Evolutionary conservation across 1,140 invertebrate genomes (phyloP).

Genomic region (Mizuhopecten yessoensis): DNA sequence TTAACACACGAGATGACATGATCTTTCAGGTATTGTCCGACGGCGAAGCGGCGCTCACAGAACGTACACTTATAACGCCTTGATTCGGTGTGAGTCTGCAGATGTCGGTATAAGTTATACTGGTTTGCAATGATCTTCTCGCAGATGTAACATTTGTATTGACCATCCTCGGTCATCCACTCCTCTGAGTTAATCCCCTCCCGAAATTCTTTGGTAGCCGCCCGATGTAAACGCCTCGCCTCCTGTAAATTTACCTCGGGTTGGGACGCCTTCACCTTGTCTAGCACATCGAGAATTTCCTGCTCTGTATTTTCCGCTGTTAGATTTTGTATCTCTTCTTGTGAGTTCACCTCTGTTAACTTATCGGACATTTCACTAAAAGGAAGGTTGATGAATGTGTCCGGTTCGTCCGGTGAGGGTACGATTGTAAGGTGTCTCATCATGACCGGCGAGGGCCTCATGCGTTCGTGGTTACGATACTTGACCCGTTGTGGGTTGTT

Average conservation of each 20-base stretch:
- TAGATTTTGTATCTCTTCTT: neutral
- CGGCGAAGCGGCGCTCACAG: neutral
- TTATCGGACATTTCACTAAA: neutral
- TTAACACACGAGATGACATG: neutral
- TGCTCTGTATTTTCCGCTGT: neutral
- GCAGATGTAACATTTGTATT: neutral
- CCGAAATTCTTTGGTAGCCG: neutral
- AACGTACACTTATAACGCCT: neutral
- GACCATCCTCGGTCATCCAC: neutral
- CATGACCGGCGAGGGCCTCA: neutral
- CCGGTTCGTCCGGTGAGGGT: neutral
- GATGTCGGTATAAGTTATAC: neutral
- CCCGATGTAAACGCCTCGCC: neutral
- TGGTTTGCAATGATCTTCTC: neutral
- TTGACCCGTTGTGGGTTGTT: neutral
- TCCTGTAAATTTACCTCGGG: neutral
- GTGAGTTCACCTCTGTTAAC: neutral
- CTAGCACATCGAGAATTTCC: neutral
- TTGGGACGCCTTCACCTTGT: neutral
- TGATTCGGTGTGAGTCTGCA: neutral
- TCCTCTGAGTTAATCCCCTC: neutral
- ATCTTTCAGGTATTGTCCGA: neutral
- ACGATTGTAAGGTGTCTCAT: neutral
- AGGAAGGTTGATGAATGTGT: slow-evolving; percentile 11
- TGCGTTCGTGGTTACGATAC: neutral